Conservation (phyloP, 2,113 vertebrate species). For the Rhadina sibilatrix region DNA sequence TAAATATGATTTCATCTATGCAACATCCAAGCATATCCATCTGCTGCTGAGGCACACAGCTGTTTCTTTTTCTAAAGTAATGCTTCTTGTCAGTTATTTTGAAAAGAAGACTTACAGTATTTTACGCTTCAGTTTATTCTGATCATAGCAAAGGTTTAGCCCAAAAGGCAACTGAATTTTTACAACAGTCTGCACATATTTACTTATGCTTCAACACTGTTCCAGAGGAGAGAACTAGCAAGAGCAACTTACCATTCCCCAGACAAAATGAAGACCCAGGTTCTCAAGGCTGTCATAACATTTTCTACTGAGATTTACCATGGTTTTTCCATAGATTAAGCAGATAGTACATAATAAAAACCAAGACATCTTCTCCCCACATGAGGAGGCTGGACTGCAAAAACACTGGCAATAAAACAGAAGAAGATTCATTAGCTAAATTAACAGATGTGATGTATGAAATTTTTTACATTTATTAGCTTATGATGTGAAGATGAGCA, state of each 20-base stretch:
- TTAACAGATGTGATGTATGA: neutral
- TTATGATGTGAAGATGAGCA: neutral
- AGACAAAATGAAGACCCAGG: neutral
- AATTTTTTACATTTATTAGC: neutral
- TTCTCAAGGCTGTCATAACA: neutral
- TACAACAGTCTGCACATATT: neutral
- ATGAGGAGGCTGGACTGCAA: neutral
- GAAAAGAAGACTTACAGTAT: neutral
- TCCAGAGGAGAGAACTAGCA: neutral
- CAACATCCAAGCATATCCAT: slow-evolving; percentile 21
- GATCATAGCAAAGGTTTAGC: neutral
- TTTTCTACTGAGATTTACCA: neutral
- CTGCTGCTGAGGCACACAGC: slow-evolving; percentile 31
- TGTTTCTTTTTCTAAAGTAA: slow-evolving; percentile 44
- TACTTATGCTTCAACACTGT: neutral
- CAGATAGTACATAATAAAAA: neutral
- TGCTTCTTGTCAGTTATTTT: slow-evolving; percentile 31
- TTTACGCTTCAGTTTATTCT: neutral
- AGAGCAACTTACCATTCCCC: neutral
- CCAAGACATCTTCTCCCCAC: neutral
- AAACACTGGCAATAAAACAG: neutral
- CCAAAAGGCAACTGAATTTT: neutral
- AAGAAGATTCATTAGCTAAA: neutral
- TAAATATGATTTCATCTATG: slow-evolving; percentile 62
- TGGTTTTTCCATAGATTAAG: neutral